These are phyloP conservation scores for Mola mola DNA, from an alignment of 2,113 vertebrate genomes.

Conservation along the genomic window DNA sequence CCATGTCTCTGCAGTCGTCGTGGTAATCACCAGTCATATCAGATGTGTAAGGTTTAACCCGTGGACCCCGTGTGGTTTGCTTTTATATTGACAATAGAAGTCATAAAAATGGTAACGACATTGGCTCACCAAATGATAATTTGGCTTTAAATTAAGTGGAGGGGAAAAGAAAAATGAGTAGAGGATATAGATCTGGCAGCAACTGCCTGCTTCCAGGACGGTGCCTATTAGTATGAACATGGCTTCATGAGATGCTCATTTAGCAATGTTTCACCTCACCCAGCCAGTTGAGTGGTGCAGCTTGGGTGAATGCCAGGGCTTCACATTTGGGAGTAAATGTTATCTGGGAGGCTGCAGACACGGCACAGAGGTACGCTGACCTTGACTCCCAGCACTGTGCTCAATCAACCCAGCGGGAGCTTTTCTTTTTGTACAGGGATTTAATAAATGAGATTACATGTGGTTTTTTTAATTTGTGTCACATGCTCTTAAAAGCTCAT, in stretches of 20 bases:
- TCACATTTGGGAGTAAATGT: too few species aligned
- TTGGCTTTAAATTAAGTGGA: not conserved
- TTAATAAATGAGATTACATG: conserved; percentile 74
- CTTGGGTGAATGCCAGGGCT: too few species aligned
- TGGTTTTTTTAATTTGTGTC: conserved; percentile 54
- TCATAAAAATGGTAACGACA: not conserved
- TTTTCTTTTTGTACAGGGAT: conserved; percentile 62
- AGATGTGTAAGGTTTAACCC: conserved; percentile 42
- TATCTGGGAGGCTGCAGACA: conserved; percentile 1
- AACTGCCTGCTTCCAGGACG: not conserved
- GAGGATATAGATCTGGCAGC: too few species aligned
- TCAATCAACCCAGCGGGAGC: conserved; percentile 54
- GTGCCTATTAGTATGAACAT: not conserved
- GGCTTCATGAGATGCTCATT: conserved; percentile 7
- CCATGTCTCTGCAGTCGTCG: conserved; percentile 40
- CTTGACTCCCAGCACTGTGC: conserved; percentile 43
- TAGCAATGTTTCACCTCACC: not conserved
- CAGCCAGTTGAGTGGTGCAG: not conserved
- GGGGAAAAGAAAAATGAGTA: not conserved
- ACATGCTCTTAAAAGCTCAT: conserved; percentile 69
- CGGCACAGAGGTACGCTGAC: conserved; percentile 14
- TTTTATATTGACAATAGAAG: conserved; percentile 33
- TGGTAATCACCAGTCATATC: conserved; percentile 42
- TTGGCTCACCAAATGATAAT: not conserved
- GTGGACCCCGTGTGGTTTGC: conserved; percentile 4